Evolutionary conservation across 2,888 invertebrate genomes (phyloP), one percentile per base, ranked within the genome.

Genomic region (Tubulanus polymorphus): DNA sequence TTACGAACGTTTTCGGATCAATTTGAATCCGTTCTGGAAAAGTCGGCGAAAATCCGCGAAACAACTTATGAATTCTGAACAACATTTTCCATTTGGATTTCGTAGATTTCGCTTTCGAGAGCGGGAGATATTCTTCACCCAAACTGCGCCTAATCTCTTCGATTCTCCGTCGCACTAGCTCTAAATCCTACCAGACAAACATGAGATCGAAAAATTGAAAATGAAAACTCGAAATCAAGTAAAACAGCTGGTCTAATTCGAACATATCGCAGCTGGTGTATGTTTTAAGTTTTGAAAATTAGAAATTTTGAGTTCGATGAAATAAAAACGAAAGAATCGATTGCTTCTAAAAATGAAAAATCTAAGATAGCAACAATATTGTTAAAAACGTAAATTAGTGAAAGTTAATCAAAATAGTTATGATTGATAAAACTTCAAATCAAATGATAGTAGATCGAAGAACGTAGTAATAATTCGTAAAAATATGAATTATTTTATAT

Each of bases 71-170:
- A 50, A 71, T 67, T 53, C 62, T 63, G 28, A 67, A 68, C 15
- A 68, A 59, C 6, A 69, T 63, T 35, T 61, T 59, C 70, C 70
- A 71, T 60, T 67, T 70, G 51, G 65, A 65, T 52, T 63, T 59
- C 1, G 62, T 64, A 8, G 63, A 60, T 37, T 62, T 65, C 45
- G 60, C 61, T 48, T 60, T 63, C 37, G 55, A 63, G 25, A 71
- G 56, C 1, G 71, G 71, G n/a, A 71, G 48, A 2, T 64, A 69
- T 2, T 63, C 65, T 51, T 70, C 71, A 10, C 71, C 71, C 8
- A 67, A 56, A 46, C 66, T 61, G 23, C 56, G 37, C 47, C 56
- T 54, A 25, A 71, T 70, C 57, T 70, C 63, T 29, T 69, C 67
- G 15, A 71, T 54, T 27, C 68, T 61, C 48, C 50, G 52, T 48